These are phyloP conservation scores for Enteromius fasciolatus DNA, from an alignment of 2,797 vertebrate genomes.

Conservation along the genomic window DNA sequence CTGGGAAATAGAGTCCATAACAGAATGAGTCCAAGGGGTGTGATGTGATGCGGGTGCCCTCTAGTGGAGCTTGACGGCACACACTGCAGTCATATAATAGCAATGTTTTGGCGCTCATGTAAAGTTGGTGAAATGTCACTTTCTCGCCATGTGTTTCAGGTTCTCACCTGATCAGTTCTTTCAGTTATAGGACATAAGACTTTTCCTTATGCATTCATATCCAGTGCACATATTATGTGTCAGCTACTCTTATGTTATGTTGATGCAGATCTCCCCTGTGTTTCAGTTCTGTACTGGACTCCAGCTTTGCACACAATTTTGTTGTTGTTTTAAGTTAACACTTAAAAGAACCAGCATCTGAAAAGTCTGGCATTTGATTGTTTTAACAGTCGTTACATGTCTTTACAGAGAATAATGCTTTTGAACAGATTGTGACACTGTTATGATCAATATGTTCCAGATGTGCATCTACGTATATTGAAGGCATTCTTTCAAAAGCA, in stretches of 20 bases:
- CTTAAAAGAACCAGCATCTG: not conserved
- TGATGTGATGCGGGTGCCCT: too few species aligned
- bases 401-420: not conserved
- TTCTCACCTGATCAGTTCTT: too few species aligned
- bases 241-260: not conserved
- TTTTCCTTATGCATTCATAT: not conserved
- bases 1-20: too few species aligned
- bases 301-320: not conserved
- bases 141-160: too few species aligned
- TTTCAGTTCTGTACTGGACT: too few species aligned
- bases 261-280: not conserved
- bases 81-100: too few species aligned
- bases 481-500: not conserved
- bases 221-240: not conserved
- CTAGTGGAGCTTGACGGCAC: too few species aligned
- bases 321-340: not conserved
- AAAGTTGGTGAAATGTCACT: too few species aligned
- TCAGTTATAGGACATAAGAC: not conserved
- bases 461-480: not conserved
- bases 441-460: not conserved
- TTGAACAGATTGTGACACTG: not conserved
- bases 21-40: too few species aligned
- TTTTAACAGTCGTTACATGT: not conserved
- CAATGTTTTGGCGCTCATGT: too few species aligned
- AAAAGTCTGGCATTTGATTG: not conserved